Conservation (phyloP, 2,888 invertebrate species). For the Drosophila setosimentum region DNA sequence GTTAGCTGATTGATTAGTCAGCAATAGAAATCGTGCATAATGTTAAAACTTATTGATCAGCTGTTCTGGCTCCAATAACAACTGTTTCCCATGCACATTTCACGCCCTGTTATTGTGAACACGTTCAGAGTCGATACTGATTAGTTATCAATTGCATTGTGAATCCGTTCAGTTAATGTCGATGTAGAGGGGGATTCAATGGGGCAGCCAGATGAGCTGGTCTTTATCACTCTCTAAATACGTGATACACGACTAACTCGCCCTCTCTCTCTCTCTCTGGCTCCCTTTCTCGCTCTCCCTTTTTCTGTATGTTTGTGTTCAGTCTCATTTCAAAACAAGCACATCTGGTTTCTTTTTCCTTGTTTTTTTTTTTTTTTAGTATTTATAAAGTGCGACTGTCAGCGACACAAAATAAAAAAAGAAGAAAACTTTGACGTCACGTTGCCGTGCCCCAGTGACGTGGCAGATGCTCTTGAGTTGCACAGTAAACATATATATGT, state of each 20-base stretch:
- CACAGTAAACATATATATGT: background rate
- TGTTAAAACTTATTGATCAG: background rate
- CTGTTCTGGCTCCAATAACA: conserved; percentile 4
- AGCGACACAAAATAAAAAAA: conserved; percentile 17
- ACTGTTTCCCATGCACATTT: conserved; percentile 34
- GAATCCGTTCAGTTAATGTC: conserved; percentile 12
- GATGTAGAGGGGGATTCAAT: conserved; percentile 21
- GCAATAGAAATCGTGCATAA: background rate
- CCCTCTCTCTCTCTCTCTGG: background rate
- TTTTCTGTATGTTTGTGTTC: background rate
- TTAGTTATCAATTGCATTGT: conserved; percentile 33
- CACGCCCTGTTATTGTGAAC: conserved; percentile 41
- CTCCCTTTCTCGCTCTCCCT: background rate
- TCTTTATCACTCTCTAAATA: conserved; percentile 35
- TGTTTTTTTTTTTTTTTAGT: conserved; percentile 7
- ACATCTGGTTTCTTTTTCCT: conserved; percentile 41
- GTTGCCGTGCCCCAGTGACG: conserved; percentile 28
- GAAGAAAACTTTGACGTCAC: conserved; percentile 42
- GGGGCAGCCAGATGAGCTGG: conserved; percentile 35
- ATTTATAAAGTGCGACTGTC: conserved; percentile 33
- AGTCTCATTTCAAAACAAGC: conserved; percentile 20
- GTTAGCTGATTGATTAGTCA: background rate
- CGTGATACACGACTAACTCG: conserved; percentile 28
- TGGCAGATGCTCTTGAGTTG: conserved; percentile 11
- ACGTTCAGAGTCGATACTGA: conserved; percentile 26